These are phyloP conservation scores for Omphaloscelis lunosa DNA, from an alignment of 2,888 invertebrate genomes.

Conservation along the genomic window DNA sequence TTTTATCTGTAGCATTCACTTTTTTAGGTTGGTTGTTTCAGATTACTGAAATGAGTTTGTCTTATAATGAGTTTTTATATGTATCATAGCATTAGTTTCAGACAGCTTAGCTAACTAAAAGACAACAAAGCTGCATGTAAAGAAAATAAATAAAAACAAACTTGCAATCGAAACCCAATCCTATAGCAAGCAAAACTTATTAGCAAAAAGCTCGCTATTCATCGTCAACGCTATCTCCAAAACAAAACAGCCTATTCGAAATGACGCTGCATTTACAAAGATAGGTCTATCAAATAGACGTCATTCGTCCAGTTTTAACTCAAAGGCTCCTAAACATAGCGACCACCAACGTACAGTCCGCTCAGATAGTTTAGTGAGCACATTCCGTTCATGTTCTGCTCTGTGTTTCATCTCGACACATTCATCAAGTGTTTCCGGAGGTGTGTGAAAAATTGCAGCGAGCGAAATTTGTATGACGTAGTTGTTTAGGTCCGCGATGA, in stretches of 20 bases:
- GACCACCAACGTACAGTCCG: constrained; percentile 45
- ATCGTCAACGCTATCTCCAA: constrained; percentile 24
- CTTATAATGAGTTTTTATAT: no score
- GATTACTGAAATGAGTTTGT: neutral
- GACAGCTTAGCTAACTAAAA: neutral
- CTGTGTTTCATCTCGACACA: constrained; percentile 59
- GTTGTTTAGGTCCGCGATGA: constrained; percentile 18
- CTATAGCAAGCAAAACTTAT: neutral
- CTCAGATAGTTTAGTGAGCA: constrained; percentile 58
- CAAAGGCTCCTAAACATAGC: constrained; percentile 61
- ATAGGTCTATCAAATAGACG: constrained; percentile 48
- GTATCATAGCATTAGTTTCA: neutral
- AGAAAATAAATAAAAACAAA: neutral
- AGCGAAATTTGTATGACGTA: constrained; percentile 22
- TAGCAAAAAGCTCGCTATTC: neutral
- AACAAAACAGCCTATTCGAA: constrained; percentile 35
- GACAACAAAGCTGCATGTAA: neutral
- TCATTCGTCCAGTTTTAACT: constrained; percentile 53
- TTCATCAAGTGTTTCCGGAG: constrained; percentile 59
- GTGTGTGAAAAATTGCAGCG: constrained; percentile 53
- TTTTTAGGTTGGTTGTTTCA: neutral
- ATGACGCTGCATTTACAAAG: constrained; percentile 22
- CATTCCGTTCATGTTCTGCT: constrained; percentile 55
- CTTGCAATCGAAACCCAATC: neutral
- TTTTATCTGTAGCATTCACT: neutral